These are phyloP conservation scores for Mixornis gularis DNA, from an alignment of 2,113 vertebrate genomes.

Conservation along the genomic window DNA sequence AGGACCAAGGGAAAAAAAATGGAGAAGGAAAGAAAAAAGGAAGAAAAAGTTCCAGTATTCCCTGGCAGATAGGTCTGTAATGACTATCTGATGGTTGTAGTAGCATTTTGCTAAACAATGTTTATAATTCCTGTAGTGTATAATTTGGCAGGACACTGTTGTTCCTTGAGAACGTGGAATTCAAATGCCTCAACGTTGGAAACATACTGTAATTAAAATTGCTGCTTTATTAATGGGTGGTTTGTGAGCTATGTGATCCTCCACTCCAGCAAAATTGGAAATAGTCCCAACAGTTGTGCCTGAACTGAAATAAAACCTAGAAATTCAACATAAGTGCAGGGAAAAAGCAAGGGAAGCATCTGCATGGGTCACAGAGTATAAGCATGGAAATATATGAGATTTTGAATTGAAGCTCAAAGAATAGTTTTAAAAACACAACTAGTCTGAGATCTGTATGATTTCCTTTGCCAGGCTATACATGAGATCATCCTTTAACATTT, in stretches of 20 bases:
- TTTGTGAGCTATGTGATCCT: background rate
- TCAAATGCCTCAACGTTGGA: background rate
- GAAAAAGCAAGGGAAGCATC: background rate
- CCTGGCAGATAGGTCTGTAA: background rate
- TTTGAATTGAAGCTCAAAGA: background rate
- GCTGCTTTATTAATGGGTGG: background rate
- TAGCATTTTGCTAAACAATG: background rate
- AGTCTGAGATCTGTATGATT: background rate
- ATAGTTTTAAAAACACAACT: background rate
- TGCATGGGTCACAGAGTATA: background rate
- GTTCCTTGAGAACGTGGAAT: background rate
- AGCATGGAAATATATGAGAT: background rate
- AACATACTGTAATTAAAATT: background rate
- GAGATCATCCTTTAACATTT: background rate
- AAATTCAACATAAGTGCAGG: background rate
- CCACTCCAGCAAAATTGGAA: background rate
- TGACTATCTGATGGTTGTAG: background rate
- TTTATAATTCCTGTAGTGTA: background rate
- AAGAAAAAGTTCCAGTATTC: background rate
- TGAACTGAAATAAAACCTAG: background rate
- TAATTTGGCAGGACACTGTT: background rate
- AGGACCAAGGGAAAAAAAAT: background rate
- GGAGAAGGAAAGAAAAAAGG: background rate
- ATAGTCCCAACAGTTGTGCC: background rate
- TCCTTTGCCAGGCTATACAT: background rate